Evolutionary conservation across 1,140 invertebrate species (phyloP), one percentile per base, ranked within the genome.

Genomic region (Pogonognathellus flavescens): DNA sequence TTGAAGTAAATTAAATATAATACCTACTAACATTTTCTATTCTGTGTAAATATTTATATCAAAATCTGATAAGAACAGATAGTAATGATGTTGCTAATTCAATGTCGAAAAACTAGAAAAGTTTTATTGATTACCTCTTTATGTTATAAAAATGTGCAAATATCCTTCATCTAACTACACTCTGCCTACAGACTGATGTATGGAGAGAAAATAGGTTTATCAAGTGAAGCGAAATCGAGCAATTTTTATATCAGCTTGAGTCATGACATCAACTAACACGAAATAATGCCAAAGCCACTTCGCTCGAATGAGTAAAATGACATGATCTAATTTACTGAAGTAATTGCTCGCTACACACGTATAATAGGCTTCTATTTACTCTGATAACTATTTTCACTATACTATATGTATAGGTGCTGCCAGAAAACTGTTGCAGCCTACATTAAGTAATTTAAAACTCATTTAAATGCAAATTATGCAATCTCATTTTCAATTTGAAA

Each of bases 321-420:
- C 62, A 66, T 25, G 22, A 66, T 66, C 62, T 1, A 66, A 66
- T 66, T 66, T 66, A 25, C 25, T 66, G 20, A n/a, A 41, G 31
- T 41, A 41, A 41, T 41, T 41, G 31, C 31, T 41, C 31, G 2
- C 31, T 41, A 41, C 6, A 41, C 31, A 41, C 31, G 6, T 1
- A 41, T n/a, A n/a, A n/a, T n/a, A n/a, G n/a, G 25, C 60, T 62
- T 62, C 62, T 66, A 66, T 66, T 41, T 66, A 25, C 62, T 66
- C 22, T 11, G 18, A 41, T 66, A 66, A 13, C 20, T 14, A 55
- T 14, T 11, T 55, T 20, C 62, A 6, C 6, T 41, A 41, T 41
- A 41, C 31, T n/a, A n/a, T n/a, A n/a, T n/a, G n/a, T n/a, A n/a
- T n/a, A n/a, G n/a, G 13, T 25, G 22, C n/a, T 5, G 18, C 0